Conservation (phyloP, 2,888 invertebrate genomes). For the Pimpla rufipes region DNA sequence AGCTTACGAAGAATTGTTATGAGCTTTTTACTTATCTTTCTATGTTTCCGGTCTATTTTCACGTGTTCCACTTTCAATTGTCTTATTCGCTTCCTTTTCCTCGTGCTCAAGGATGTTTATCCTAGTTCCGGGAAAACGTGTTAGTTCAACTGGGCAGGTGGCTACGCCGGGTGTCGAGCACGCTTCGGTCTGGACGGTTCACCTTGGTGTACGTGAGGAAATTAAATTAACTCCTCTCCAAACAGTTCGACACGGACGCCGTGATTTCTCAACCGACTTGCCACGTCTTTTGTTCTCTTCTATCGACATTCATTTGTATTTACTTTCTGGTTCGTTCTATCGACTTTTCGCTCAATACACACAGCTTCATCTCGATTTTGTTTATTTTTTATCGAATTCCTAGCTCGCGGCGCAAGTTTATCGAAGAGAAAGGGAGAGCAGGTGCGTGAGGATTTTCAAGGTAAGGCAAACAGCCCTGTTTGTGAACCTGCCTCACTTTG, state of each 20-base stretch:
- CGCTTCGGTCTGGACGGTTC: neutral
- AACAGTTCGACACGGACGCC: slow-evolving; percentile 27
- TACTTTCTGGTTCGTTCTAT: neutral
- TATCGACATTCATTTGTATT: neutral
- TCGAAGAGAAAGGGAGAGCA: neutral
- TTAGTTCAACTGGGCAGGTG: neutral
- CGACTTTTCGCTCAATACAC: neutral
- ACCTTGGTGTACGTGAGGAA: slow-evolving; percentile 28
- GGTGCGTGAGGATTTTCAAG: slow-evolving; percentile 15
- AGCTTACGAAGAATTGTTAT: too few species aligned
- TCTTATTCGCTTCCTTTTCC: too few species aligned
- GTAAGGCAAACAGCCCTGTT: too few species aligned
- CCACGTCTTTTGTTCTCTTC: neutral
- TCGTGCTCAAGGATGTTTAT: too few species aligned
- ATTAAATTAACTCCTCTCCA: slow-evolving; percentile 8
- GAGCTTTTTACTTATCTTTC: too few species aligned
- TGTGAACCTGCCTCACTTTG: too few species aligned
- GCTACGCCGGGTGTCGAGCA: neutral
- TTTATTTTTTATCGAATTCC: slow-evolving; percentile 11
- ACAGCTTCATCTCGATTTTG: neutral
- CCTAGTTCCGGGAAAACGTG: neutral
- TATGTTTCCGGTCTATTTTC: too few species aligned
- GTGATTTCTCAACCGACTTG: slow-evolving; percentile 12
- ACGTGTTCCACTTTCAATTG: too few species aligned
- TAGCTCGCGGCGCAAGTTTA: neutral